Evolutionary conservation across 2,113 vertebrate genomes (phyloP).

Genomic region (Poicephalus gulielmi): DNA sequence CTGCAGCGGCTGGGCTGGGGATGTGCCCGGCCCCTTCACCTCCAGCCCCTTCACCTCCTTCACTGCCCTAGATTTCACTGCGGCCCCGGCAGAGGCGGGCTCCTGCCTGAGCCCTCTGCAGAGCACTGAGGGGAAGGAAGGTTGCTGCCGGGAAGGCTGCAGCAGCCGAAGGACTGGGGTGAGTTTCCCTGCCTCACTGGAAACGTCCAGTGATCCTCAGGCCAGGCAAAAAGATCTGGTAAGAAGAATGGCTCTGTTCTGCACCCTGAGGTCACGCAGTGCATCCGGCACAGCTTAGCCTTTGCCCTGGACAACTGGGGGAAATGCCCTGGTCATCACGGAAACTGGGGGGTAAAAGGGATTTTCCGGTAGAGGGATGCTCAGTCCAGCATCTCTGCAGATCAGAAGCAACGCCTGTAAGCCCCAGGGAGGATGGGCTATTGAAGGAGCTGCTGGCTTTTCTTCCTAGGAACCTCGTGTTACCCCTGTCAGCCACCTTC

Average conservation of each 20-base stretch:
- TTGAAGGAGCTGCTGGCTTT: background rate
- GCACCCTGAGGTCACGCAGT: background rate
- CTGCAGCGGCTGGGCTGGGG: background rate
- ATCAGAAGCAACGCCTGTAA: background rate
- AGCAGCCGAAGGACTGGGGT: background rate
- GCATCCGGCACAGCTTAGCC: fast-evolving
- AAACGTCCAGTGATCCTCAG: background rate
- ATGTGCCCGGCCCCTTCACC: background rate
- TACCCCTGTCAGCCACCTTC: background rate
- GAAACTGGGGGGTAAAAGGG: background rate
- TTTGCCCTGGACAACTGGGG: background rate
- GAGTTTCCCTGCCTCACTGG: background rate
- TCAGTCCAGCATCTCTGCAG: background rate
- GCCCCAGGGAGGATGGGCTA: background rate
- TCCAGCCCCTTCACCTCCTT: background rate
- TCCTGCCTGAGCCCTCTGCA: background rate
- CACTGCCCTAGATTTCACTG: constrained; percentile 5
- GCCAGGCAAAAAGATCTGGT: background rate
- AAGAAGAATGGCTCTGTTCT: background rate
- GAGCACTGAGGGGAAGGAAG: background rate
- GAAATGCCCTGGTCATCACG: background rate
- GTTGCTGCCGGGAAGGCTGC: background rate
- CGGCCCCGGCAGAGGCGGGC: fast-evolving
- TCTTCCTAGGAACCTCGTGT: background rate
- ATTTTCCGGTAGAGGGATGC: background rate